A percentile compares a stretch with the other conserved stretches of the same genome.
Evolutionary conservation across 1,140 invertebrate species (phyloP).

Genomic region (Anthonomus grandis): DNA sequence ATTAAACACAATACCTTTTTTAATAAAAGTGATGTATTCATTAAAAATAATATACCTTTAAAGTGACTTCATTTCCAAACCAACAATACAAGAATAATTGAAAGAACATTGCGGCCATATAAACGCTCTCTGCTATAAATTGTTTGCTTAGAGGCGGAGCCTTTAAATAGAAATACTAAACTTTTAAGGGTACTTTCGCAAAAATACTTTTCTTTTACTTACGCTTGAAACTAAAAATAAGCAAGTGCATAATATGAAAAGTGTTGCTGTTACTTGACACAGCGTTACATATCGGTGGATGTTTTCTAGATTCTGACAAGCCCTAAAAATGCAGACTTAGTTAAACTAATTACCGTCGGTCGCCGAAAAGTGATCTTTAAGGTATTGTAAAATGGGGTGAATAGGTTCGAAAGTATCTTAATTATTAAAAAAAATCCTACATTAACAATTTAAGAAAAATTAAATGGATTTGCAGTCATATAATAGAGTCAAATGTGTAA

Average conservation of each 20-base stretch:
- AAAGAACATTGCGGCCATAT: conserved; percentile 51
- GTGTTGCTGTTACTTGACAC: conserved; percentile 38
- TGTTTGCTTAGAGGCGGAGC: conserved; percentile 40
- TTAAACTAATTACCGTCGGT: not conserved
- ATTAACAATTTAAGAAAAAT: no score
- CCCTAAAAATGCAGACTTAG: conserved; percentile 16
- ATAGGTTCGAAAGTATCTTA: no score
- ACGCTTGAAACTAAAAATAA: conserved; percentile 42
- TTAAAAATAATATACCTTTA: conserved; percentile 46
- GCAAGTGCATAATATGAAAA: conserved; percentile 44
- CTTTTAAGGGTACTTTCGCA: not conserved
- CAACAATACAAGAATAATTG: conserved; percentile 57
- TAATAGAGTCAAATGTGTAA: no score
- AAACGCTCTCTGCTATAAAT: conserved; percentile 51
- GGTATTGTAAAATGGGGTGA: no score
- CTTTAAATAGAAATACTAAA: conserved; percentile 22
- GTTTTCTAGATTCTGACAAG: conserved; percentile 34
- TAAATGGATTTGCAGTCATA: no score
- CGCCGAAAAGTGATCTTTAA: not conserved
- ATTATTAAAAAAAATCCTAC: no score
- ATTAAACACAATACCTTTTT: conserved; percentile 1
- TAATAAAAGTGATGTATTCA: not conserved
- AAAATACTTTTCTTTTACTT: conserved; percentile 9
- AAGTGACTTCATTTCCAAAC: conserved; percentile 57
- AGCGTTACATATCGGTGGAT: conserved; percentile 36